Percentiles rank a stretch among this genome's conserved stretches.
Evolutionary conservation across 2,888 invertebrate genomes (phyloP).

Genomic region (Encarsia formosa): DNA sequence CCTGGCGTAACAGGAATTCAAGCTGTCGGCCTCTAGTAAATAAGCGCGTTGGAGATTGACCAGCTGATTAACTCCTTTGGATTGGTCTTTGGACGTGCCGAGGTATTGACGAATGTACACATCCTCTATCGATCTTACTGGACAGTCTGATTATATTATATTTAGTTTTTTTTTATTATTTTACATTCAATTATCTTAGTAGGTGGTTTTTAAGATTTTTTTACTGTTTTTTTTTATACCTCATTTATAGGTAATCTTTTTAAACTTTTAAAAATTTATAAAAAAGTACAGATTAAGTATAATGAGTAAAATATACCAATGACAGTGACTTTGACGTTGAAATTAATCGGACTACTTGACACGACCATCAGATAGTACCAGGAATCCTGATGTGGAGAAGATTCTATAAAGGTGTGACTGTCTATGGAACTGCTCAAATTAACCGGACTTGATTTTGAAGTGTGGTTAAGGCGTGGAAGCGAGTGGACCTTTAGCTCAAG

Average conservation of each 20-base stretch:
- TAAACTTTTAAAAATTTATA: no score
- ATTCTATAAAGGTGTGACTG: constrained; percentile 46
- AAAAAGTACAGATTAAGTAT: no score
- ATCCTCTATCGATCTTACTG: constrained; percentile 39
- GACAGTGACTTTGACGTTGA: constrained; percentile 47
- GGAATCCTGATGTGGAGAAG: constrained; percentile 50
- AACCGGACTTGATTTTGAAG: constrained; percentile 31
- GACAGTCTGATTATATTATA: constrained; percentile 40
- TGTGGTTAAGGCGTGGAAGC: constrained; percentile 47
- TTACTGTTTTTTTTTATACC: no score
- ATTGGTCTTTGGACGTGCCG: constrained; percentile 19
- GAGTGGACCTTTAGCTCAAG: constrained; percentile 47
- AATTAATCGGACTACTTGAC: constrained; percentile 48
- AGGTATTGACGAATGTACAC: constrained; percentile 33
- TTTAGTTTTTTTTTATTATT: constrained; percentile 1
- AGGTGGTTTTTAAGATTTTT: neutral
- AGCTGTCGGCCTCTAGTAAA: constrained; percentile 1
- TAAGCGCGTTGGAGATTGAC: no score
- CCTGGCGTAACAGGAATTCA: constrained; percentile 45
- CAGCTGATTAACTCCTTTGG: no score
- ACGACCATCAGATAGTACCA: constrained; percentile 53
- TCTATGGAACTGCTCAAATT: constrained; percentile 40
- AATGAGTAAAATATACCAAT: constrained; percentile 35
- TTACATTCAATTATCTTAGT: neutral
- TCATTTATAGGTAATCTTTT: no score